Percentiles rank a stretch among this genome's conserved stretches.
phyloP scores from a whole-genome alignment of 2,797 vertebrate species.

The Discoglossus pictus region DNA sequence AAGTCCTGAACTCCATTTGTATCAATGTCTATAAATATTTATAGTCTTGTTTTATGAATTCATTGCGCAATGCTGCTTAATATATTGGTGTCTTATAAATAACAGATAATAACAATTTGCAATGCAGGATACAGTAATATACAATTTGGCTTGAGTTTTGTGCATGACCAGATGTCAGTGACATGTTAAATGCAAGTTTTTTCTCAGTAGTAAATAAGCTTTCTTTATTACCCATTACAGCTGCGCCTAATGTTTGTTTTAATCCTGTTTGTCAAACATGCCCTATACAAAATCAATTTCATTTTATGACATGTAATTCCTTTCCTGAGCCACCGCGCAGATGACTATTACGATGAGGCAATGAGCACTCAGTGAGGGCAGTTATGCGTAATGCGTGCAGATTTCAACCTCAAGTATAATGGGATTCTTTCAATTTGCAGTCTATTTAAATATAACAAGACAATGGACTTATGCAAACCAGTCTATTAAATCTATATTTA shows the following conservation, averaged over 20 bases:
- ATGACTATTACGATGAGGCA: neutral
- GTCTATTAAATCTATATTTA: slow-evolving; percentile 41
- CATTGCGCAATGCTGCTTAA: no score
- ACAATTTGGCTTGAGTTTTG: neutral
- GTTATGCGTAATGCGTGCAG: slow-evolving; percentile 6
- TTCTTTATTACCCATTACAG: slow-evolving; percentile 16
- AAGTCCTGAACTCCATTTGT: no score
- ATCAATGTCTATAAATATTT: no score
- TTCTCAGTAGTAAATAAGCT: slow-evolving; percentile 9
- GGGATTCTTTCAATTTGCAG: slow-evolving; percentile 29
- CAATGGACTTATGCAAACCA: slow-evolving; percentile 22
- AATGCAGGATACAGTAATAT: neutral
- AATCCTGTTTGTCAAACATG: slow-evolving; percentile 29
- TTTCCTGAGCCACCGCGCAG: slow-evolving; percentile 4
- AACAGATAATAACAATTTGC: no score
- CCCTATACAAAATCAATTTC: slow-evolving; percentile 40
- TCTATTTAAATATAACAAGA: slow-evolving; percentile 28
- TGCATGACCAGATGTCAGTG: neutral
- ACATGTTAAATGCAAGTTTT: slow-evolving; percentile 10
- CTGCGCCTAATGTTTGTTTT: slow-evolving; percentile 20
- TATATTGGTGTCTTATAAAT: no score
- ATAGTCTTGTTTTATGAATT: no score
- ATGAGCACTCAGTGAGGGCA: neutral
- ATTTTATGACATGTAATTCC: slow-evolving; percentile 44
- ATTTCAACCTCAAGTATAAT: slow-evolving; percentile 9